Percentiles rank a stretch among this genome's conserved stretches.
Conservation (phyloP, 2,113 vertebrate species). For the Onychostruthus taczanowskii region DNA sequence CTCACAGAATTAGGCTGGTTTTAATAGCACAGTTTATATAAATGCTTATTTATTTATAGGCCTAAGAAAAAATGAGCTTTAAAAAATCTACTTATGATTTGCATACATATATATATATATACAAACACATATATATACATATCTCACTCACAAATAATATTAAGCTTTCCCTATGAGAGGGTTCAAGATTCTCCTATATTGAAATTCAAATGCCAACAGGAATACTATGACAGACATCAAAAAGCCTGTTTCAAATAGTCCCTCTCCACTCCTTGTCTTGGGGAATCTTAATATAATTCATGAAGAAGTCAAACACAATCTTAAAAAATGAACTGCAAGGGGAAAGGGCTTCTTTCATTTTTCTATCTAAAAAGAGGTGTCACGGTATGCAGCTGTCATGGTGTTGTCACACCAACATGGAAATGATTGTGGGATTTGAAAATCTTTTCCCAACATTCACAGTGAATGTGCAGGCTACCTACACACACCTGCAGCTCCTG, state of each 20-base stretch:
- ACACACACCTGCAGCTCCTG: background rate
- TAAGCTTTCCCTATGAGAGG: background rate
- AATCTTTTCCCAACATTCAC: background rate
- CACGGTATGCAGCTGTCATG: background rate
- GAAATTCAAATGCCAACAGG: background rate
- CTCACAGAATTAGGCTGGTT: background rate
- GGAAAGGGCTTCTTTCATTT: background rate
- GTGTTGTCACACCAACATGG: background rate
- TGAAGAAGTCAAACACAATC: background rate
- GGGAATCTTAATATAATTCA: background rate
- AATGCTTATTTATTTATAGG: background rate
- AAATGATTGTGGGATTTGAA: background rate
- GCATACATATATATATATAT: too few species aligned
- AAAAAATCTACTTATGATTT: background rate
- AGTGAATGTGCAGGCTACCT: background rate
- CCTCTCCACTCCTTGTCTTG: background rate
- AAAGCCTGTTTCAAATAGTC: background rate
- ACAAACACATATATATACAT: too few species aligned
- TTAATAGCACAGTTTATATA: background rate
- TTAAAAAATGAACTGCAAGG: background rate
- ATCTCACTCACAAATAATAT: background rate
- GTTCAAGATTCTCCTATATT: background rate
- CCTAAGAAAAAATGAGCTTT: background rate
- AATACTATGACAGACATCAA: background rate
- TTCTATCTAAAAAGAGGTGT: background rate